Base-by-base conservation (phyloP, 2,113 vertebrate genomes). In the Anser brachyrhynchus region DNA sequence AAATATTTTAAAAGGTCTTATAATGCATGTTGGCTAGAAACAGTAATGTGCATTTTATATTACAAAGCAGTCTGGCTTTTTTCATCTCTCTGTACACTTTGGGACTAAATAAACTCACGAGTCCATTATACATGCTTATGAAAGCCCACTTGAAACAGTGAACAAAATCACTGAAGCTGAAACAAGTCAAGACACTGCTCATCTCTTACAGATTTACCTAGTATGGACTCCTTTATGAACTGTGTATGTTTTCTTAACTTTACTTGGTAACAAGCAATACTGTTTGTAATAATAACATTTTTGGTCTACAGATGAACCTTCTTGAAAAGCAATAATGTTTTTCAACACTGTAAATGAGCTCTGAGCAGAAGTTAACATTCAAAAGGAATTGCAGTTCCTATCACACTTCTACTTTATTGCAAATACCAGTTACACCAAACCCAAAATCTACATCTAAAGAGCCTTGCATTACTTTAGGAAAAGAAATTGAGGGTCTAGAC, bases 1-100 rank as follows among this genome's bases (percentile, higher is more conserved):
- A 84, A 93, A 77, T 78, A 67, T 84, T 95, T 96, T 74, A 66
- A 87, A 89, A 94, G 73, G 46, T 61, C 59, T 84, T 71, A 22
- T 52, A 91, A 75, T 58, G 39, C 59, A 80, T 49, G 54, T 13
- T 78, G 72, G 55, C 31, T 89, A 78, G 54, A 72, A 95, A 80
- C 14, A 37, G 44, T 46, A 77, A 73, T 20, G 14, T 82, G 43
- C 51, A 81, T 84, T 95, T 87, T 91, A 43, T 91, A 73, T 84
- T 89, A 92, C 66, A 89, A 94, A 93, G 54, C 54, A 41, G 74
- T 43, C 71, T 82, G 77, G 25, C n/a, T 70, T 93, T 91, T 95
- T 95, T 95, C 72, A 88, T 88, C 49, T 90, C 88, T 85, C 9
- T 54, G 1, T 90, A 39, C 16, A 37, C 28, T 93, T 82, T 41